These are phyloP conservation scores for Pseudachorutes palmiensis DNA, from an alignment of 1,140 invertebrate species.

Conservation along the genomic window DNA sequence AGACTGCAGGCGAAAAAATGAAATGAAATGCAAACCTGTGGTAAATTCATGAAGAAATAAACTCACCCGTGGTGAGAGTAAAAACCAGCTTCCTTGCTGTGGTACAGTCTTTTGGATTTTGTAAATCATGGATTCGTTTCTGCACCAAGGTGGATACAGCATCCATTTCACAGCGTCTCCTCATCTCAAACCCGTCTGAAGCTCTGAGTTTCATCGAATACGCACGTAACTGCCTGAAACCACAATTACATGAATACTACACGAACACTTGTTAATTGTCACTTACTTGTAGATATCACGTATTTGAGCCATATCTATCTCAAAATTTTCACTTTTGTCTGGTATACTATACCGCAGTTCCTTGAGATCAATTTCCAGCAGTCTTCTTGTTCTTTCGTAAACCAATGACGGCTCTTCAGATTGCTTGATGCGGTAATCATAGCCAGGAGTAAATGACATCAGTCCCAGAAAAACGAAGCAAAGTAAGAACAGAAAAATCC, in stretches of 20 bases:
- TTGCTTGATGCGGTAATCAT: slow-evolving; percentile 23
- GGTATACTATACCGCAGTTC: slow-evolving; percentile 35
- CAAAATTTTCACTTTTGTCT: slow-evolving; percentile 20
- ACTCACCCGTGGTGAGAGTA: slow-evolving; percentile 93
- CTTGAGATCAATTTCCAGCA: slow-evolving; percentile 33
- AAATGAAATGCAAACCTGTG: slow-evolving; percentile 5
- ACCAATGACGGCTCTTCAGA: slow-evolving; percentile 27
- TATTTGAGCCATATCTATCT: slow-evolving; percentile 30
- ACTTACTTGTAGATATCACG: slow-evolving; percentile 33
- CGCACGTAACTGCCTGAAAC: slow-evolving; percentile 48
- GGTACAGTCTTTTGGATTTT: slow-evolving; percentile 81
- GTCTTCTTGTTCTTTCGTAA: slow-evolving; percentile 32
- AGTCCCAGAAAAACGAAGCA: slow-evolving; percentile 33
- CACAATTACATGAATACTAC: too few species aligned
- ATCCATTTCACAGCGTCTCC: slow-evolving; percentile 68
- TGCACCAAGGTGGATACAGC: slow-evolving; percentile 75
- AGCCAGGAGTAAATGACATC: slow-evolving; percentile 22
- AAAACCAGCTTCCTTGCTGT: slow-evolving; percentile 85
- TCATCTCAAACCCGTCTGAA: slow-evolving; percentile 69
- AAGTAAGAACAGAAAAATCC: slow-evolving; percentile 19
- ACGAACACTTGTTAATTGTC: too few species aligned
- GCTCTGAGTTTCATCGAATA: slow-evolving; percentile 61
- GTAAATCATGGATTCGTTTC: slow-evolving; percentile 64
- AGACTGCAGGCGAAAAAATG: slow-evolving; percentile 47
- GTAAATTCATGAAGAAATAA: too few species aligned